Percentiles rank a stretch among this genome's conserved stretches.
These are phyloP conservation scores for Martes martes DNA, from an alignment of 2,113 vertebrate species.

Conservation along the genomic window DNA sequence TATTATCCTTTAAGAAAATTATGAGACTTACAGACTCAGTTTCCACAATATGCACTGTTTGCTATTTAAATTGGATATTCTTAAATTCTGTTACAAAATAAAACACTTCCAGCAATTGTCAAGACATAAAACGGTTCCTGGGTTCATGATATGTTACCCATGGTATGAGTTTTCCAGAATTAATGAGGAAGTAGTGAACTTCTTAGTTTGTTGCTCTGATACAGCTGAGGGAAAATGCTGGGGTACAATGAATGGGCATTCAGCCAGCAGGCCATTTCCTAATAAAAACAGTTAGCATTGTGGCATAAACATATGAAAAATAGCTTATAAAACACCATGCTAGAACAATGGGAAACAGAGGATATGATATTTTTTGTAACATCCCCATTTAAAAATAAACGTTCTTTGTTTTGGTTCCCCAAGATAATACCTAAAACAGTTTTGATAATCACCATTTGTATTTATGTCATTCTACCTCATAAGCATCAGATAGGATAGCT, in stretches of 20 bases:
- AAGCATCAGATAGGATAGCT: constrained; percentile 7
- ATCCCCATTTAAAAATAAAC: constrained; percentile 73
- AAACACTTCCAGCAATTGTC: constrained; percentile 74
- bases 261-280: constrained; percentile 53
- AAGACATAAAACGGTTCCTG: neutral
- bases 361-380: constrained; percentile 46
- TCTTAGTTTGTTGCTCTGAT: neutral
- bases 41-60: constrained; percentile 13
- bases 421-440: constrained; percentile 65
- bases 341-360: constrained; percentile 70
- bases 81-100: constrained; percentile 44
- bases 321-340: neutral
- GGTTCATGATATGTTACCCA: neutral
- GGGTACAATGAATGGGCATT: constrained; percentile 51
- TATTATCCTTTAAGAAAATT: neutral
- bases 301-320: constrained; percentile 56
- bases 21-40: neutral
- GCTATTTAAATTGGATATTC: constrained; percentile 35
- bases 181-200: constrained; percentile 55
- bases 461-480: constrained; percentile 50
- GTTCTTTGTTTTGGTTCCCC: constrained; percentile 19
- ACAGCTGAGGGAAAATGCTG: constrained; percentile 28
- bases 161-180: constrained; percentile 57
- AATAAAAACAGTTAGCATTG: constrained; percentile 61
- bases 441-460: constrained; percentile 34